Base-by-base conservation (phyloP, 2,888 invertebrate species). In the Acanthacorydalis orientalis region DNA sequence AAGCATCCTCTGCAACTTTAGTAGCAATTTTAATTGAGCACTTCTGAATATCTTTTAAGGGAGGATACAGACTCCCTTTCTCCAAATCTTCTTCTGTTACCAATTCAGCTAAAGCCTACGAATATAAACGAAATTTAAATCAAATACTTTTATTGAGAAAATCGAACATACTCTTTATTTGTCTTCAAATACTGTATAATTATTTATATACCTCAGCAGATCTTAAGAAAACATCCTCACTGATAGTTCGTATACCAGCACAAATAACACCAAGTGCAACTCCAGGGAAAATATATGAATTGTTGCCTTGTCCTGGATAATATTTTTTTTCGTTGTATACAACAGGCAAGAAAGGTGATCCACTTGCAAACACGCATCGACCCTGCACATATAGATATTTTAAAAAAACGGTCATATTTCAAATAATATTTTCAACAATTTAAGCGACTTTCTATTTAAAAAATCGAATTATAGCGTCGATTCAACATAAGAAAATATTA, bases 261-360 rank as follows among this genome's bases (percentile, higher is more conserved):
- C 83, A 81, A 55, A 96, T 80, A 48, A 86, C 81, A 52, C 88
- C 97, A 42, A 98, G 75, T 23, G 93, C 93, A 54, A 93, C 74
- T 4, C 96, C 98, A 14, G 98, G 97, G 77, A 93, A 95, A 65
- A 96, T 91, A 69, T 96, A 96, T 0, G 95, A 82, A 69, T 96
- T 96, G 70, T 96, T 96, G 50, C 98, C 98, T 68, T 99, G 98
- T 0, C 98, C 98, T 0, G 98, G 93, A 58, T 79, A 68, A 63
- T 77, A 83, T 8, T 79, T 79, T 62, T 84, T 80, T 1, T 89
- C 91, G 53, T 86, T 79, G 49, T 81, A 72, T 46, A 74, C 78
- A 49, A 92, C 88, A 0, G 90, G 85, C 44, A 80, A 77, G 69
- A 98, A 98, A 11, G 98, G 98, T 31, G 93, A 95, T 16, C 98